A percentile compares a stretch with the other conserved stretches of the same genome.
These are phyloP conservation scores for Nothocercus nigrocapillus DNA, from an alignment of 2,113 vertebrate genomes.

Conservation along the genomic window DNA sequence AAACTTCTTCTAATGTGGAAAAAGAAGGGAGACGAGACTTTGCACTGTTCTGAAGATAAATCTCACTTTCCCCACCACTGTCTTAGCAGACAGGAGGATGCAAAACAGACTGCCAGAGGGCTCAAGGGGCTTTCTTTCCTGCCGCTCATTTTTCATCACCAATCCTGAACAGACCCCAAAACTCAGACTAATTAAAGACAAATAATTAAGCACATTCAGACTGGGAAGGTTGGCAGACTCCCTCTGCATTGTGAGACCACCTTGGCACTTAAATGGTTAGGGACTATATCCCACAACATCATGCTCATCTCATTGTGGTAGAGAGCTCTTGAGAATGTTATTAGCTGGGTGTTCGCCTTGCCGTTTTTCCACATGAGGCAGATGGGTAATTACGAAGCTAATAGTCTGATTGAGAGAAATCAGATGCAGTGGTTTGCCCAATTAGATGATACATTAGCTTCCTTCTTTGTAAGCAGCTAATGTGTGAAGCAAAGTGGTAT, in stretches of 20 bases:
- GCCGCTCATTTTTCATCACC: constrained; percentile 47
- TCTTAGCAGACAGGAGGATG: not conserved
- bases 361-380: constrained; percentile 97
- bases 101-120: constrained; percentile 20
- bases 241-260: constrained; percentile 82
- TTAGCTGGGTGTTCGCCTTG: constrained; percentile 98
- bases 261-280: constrained; percentile 90
- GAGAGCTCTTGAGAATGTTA: constrained; percentile 99
- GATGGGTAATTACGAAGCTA: constrained; percentile 99
- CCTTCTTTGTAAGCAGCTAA: constrained; percentile 99
- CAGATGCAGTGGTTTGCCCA: constrained; percentile 99
- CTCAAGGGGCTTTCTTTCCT: constrained; percentile 39
- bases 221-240: constrained; percentile 76
- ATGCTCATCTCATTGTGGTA: constrained; percentile 96
- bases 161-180: constrained; percentile 72
- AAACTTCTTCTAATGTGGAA: not conserved
- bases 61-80: not conserved
- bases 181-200: constrained; percentile 80
- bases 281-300: constrained; percentile 90
- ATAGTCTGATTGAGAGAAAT: constrained; percentile 99
- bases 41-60: not conserved
- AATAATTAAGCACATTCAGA: constrained; percentile 78
- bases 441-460: constrained; percentile 99
- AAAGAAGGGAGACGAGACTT: not conserved
- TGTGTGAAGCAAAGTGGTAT: constrained; percentile 99